Evolutionary conservation across 2,888 invertebrate species (phyloP), one percentile per base, ranked within the genome.

Genomic region (Monochamus alternatus): DNA sequence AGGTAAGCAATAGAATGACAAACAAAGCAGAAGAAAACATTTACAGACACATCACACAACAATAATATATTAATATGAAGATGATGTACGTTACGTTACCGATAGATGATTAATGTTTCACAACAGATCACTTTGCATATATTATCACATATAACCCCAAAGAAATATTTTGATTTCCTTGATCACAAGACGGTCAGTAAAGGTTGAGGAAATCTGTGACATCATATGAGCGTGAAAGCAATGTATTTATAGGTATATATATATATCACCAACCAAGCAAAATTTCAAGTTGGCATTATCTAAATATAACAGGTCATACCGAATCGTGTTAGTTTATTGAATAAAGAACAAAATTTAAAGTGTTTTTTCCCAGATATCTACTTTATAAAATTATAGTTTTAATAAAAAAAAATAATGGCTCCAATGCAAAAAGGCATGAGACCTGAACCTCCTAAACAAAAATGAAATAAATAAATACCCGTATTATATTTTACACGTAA

Each of bases 201-300:
- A 5, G n/a, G 5, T n/a, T 4, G 1, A 55, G 55, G 8, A 3
- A 55, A 55, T 55, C n/a, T 55, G 47, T 55, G 22, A 55, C 55
- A 22, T n/a, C 55, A 55, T 14, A 55, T n/a, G 22, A 14, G 14
- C 3, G n/a, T 55, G 55, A 55, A 38, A 38, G 38, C 38, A 38
- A 38, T 38, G 7, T 38, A 38, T 38, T 38, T 38, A 22, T 69
- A 58, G n/a, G 14, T n/a, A 52, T 52, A 9, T 10, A 10, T 5
- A 14, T 55, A 12, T 58, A 52, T 67, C 62, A 74, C 72, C 59
- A 72, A 74, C 70, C 52, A 66, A 71, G 69, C 64, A 52, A 63
- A 52, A 66, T 66, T 77, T 78, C 82, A 83, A 83, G 82, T 84
- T 84, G 84, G 84, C 84, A 83, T 78, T 78, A 84, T 83, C 84